A percentile compares a stretch with the other conserved stretches of the same genome.
These are phyloP conservation scores for Bufo gargarizans DNA, from an alignment of 2,113 vertebrate genomes.

Conservation along the genomic window DNA sequence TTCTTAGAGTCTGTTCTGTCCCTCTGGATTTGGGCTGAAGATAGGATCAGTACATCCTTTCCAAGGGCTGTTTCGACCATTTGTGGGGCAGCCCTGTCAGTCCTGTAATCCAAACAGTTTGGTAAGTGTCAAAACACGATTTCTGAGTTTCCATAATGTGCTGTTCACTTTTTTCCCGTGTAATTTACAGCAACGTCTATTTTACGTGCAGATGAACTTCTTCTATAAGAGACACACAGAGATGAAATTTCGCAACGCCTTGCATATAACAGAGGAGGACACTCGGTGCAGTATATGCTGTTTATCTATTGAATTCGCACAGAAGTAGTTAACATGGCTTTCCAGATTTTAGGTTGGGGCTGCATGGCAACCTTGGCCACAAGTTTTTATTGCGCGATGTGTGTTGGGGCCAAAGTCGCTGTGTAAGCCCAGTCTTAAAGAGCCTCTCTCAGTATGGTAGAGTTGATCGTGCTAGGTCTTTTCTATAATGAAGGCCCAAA, in stretches of 20 bases:
- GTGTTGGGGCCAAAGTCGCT: too few relatives aligned
- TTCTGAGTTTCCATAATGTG: not conserved
- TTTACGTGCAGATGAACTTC: constrained; percentile 63
- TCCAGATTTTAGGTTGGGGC: too few relatives aligned
- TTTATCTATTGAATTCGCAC: too few relatives aligned
- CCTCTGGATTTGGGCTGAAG: constrained; percentile 54
- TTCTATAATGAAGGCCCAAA: too few relatives aligned
- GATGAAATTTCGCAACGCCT: constrained; percentile 63
- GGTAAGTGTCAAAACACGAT: constrained; percentile 64
- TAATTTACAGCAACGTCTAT: not conserved
- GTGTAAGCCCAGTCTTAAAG: too few relatives aligned
- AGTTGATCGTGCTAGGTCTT: too few relatives aligned
- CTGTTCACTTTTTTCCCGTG: not conserved
- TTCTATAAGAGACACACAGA: constrained; percentile 63
- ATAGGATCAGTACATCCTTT: constrained; percentile 69
- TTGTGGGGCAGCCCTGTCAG: constrained; percentile 71
- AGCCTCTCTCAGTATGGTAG: too few relatives aligned
- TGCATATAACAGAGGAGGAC: constrained; percentile 69
- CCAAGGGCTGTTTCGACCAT: constrained; percentile 65
- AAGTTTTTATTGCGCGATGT: too few relatives aligned
- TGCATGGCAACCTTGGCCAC: too few relatives aligned
- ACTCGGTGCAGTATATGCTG: constrained; percentile 66
- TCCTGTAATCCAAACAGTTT: constrained; percentile 74
- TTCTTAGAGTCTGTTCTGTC: constrained; percentile 36
- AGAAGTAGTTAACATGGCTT: too few relatives aligned